Evolutionary conservation across 1,140 invertebrate genomes (phyloP), one percentile per base, ranked within the genome.

Genomic region (Ephestia elutella): DNA sequence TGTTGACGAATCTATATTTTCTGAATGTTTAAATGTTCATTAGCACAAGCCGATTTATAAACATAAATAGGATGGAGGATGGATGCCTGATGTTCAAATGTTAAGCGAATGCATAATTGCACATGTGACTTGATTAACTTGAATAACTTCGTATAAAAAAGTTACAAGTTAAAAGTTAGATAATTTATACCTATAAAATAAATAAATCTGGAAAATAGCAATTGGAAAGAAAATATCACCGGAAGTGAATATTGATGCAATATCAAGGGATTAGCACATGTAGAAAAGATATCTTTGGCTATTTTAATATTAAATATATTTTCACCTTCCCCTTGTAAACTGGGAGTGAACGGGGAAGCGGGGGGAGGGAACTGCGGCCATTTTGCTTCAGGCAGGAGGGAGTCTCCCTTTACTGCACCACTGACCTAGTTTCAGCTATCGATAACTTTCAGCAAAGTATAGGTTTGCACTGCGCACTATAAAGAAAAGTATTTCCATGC

Each of bases 371-470:
- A 59, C 19, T 15, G 57, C 49, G 54, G 57, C 38, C 25, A 49
- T 38, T 49, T 49, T 17, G 50, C 54, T 64, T 56, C 48, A 58
- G 64, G 59, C 48, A 58, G 64, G 59, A 69, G 71, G 62, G 64
- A 66, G 65, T 60, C 68, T 70, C 75, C 77, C 75, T 62, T 62
- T 62, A 57, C 62, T 86, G 83, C 80, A 84, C 77, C 70, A 82
- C 62, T 86, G 81, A 86, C 83, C 83, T 74, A 86, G 54, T 82
- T 86, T 69, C 66, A 60, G 63, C 58, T 54, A 66, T 68, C 70
- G 63, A 73, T 75, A 66, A 68, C 25, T 44, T 55, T 55, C 17
- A 55, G 28, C 49, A 25, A 21, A 25, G 20, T n/a, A 44, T 15
- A 44, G 13, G 38, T 44, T 44, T 44, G 38, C n/a, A 15, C 2